phyloP scores from a whole-genome alignment of 2,888 invertebrate species.

The Hyles lineata region DNA sequence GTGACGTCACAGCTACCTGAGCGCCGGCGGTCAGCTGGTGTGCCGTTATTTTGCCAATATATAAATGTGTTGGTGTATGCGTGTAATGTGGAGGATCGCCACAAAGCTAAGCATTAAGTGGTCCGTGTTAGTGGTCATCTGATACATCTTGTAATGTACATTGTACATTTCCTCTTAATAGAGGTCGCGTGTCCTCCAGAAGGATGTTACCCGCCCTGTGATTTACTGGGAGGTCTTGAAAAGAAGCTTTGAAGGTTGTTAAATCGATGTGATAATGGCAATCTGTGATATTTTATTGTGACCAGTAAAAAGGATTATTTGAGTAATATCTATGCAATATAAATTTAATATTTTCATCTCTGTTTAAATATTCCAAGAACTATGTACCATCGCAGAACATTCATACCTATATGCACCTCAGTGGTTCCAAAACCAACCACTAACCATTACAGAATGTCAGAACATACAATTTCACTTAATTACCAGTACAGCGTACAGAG shows the following conservation, averaged over 20 bases:
- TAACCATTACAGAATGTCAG: constrained; percentile 8
- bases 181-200: constrained; percentile 6
- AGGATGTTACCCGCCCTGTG: constrained; percentile 16
- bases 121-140: constrained; percentile 1
- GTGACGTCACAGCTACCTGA: no score
- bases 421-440: not conserved
- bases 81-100: no score
- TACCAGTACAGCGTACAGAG: not conserved
- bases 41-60: no score
- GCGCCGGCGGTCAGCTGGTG: no score
- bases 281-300: no score
- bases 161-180: constrained; percentile 15
- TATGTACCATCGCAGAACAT: not conserved
- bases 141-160: constrained; percentile 18
- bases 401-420: not conserved
- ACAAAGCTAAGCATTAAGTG: no score
- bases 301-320: no score
- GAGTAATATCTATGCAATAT: no score
- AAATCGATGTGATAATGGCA: no score
- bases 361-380: not conserved
- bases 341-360: not conserved
- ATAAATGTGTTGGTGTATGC: no score
- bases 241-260: not conserved
- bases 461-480: constrained; percentile 13
- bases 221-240: constrained; percentile 19